Base-by-base conservation (phyloP, 2,888 invertebrate species). In the Odontothrips loti region DNA sequence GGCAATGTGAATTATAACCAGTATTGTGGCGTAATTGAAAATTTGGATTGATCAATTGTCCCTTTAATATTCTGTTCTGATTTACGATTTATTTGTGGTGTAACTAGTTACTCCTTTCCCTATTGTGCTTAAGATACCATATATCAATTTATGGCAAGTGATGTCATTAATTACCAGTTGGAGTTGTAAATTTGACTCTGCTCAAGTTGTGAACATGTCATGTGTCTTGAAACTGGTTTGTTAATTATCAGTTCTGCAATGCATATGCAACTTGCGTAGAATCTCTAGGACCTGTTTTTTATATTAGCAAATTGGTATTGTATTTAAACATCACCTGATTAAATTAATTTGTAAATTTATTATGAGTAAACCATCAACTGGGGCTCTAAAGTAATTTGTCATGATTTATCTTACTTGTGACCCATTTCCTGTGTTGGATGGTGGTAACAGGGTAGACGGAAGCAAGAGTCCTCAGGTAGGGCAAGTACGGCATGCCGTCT, bases 281-380 rank as follows among this genome's bases (percentile, higher is more conserved):
- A 23, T 75, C 68, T 27, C 68, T 75, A 75, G 68, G 27, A 75
- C 23, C 58, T 58, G 17, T 20, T 58, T 27, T 75, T 75, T 12
- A 75, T 75, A 20, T 75, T 75, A 75, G 68, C 12, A 75, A 75
- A 75, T 20, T 58, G 58, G 27, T 27, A 75, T 75, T 75, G 68
- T 75, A 75, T 75, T 12, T 75, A 75, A 75, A 75, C 68, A 75
- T 75, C 68, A 75, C 68, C 27, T 75, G 68, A 75, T 75, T 75
- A 75, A 75, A 75, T 23, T 75, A 27, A 75, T 75, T 75, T 75
- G 68, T 75, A 75, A 75, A 75, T 27, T 43, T 43, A 2, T 43
- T 75, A 27, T 75, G 68, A 75, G 68, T 23, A 75, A 75, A 75
- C 23, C 68, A 75, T 75, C 68, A 75, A 75, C 68, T 75, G 68